These are phyloP conservation scores for Pseudopleuronectes americanus DNA, from an alignment of 2,797 vertebrate species.

Conservation along the genomic window DNA sequence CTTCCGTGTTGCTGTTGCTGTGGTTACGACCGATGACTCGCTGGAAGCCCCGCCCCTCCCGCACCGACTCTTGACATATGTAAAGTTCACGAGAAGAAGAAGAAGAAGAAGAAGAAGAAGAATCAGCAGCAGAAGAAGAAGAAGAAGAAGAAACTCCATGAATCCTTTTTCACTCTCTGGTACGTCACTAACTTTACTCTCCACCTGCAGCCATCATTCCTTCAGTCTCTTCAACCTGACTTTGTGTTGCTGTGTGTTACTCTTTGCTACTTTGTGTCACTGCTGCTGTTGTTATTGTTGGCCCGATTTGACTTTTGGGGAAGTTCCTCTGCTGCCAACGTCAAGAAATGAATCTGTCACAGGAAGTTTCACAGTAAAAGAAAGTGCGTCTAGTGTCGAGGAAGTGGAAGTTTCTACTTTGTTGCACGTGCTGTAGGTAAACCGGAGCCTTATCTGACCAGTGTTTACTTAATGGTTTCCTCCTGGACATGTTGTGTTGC, in stretches of 20 bases:
- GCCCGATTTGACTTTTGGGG: neutral
- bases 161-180: conserved; percentile 20
- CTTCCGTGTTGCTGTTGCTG: conserved; percentile 61
- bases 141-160: neutral
- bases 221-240: too few relatives aligned
- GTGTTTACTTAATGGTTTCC: too few relatives aligned
- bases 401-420: conserved; percentile 23
- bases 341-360: neutral
- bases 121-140: too few relatives aligned
- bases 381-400: conserved; percentile 5
- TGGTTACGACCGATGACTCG: conserved; percentile 42
- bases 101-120: too few relatives aligned
- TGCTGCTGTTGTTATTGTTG: neutral
- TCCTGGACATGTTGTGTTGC: too few relatives aligned
- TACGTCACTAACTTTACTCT: conserved; percentile 27
- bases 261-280: neutral
- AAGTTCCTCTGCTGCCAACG: neutral
- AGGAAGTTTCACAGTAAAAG: conserved; percentile 36
- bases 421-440: conserved; percentile 28
- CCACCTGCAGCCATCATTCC: too few relatives aligned
- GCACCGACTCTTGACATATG: too few relatives aligned
- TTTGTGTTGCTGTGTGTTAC: too few relatives aligned
- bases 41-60: conserved; percentile 51
- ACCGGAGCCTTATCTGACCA: neutral
- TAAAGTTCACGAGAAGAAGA: too few relatives aligned